These are phyloP conservation scores for Rhagoletis zephyria DNA, from an alignment of 1,140 invertebrate species.

Conservation along the genomic window DNA sequence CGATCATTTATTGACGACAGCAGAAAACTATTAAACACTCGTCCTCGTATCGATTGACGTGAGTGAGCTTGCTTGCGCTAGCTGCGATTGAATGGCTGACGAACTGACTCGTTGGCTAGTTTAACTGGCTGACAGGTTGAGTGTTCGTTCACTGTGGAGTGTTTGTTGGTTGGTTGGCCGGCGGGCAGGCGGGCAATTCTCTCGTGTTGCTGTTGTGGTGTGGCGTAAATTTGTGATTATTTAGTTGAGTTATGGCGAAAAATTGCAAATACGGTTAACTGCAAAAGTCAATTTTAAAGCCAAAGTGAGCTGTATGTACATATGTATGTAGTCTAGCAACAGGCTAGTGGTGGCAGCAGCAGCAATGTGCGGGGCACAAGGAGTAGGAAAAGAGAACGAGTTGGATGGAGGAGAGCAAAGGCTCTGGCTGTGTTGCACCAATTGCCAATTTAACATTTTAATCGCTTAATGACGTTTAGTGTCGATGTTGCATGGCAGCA, in stretches of 20 bases:
- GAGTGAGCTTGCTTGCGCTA: too few species aligned
- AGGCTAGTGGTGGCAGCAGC: not conserved
- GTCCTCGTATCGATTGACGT: too few species aligned
- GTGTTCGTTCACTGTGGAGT: not conserved
- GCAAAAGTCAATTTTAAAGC: conserved; percentile 44
- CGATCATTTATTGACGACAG: conserved; percentile 20
- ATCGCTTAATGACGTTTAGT: conserved; percentile 48
- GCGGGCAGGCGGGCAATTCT: not conserved
- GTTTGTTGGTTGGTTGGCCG: not conserved
- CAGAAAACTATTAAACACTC: not conserved
- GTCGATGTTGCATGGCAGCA: not conserved
- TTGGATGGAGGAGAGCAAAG: too few species aligned
- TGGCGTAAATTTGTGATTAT: conserved; percentile 45
- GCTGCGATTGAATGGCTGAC: too few species aligned
- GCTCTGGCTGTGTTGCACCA: not conserved
- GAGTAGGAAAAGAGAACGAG: not conserved
- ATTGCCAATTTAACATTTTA: conserved; percentile 46
- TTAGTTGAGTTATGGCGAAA: conserved; percentile 51
- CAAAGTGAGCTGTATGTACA: not conserved
- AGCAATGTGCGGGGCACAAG: not conserved
- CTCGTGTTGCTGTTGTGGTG: not conserved
- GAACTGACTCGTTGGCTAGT: not conserved
- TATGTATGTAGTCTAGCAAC: not conserved
- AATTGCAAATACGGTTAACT: conserved; percentile 51
- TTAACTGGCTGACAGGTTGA: not conserved